phyloP scores from a whole-genome alignment of 2,113 vertebrate genomes.

The Excalfactoria chinensis region DNA sequence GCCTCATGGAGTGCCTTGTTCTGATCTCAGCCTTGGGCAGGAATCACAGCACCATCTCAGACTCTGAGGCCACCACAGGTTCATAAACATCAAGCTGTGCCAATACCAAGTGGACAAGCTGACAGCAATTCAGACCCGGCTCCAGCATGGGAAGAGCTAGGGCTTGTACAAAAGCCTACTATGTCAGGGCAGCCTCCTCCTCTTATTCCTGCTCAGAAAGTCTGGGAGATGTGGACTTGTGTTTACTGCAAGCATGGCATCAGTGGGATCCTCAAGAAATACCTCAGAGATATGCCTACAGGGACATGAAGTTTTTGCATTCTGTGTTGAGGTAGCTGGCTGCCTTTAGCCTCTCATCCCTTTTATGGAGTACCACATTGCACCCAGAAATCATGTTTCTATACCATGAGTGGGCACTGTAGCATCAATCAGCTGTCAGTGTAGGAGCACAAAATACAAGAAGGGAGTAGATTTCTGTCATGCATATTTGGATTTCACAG shows the following conservation, averaged over 20 bases:
- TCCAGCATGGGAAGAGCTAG: neutral
- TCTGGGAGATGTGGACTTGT: neutral
- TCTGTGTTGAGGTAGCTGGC: neutral
- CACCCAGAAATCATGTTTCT: neutral
- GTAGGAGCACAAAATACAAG: neutral
- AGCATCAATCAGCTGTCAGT: neutral
- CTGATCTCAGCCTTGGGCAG: neutral
- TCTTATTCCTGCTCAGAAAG: neutral
- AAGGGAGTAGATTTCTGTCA: neutral
- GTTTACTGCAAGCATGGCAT: accelerated
- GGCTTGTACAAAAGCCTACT: neutral
- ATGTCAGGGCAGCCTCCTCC: neutral
- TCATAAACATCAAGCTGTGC: accelerated
- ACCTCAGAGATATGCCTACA: neutral
- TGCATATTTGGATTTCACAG: neutral
- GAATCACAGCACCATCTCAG: neutral
- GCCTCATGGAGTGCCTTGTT: neutral
- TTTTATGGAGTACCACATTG: neutral
- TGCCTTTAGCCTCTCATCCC: neutral
- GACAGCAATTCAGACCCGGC: neutral
- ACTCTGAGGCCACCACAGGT: accelerated
- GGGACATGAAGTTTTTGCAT: neutral
- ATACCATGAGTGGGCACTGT: neutral
- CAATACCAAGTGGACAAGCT: neutral
- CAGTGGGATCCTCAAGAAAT: accelerated